phyloP scores from a whole-genome alignment of 2,797 vertebrate species.

The Poecilia gillii region DNA sequence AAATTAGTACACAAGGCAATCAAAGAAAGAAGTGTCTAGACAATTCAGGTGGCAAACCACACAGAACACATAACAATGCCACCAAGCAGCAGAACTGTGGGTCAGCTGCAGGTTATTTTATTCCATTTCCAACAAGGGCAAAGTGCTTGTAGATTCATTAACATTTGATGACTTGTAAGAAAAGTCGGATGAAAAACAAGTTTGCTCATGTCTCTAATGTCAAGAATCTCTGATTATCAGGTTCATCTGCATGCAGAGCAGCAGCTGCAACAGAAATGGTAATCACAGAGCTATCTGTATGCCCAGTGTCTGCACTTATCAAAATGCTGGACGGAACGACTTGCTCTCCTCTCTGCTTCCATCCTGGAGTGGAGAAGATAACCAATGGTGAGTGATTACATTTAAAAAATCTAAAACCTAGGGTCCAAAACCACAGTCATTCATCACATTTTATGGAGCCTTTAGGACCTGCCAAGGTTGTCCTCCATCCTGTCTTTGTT shows the following conservation, averaged over 20 bases:
- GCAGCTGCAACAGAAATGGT: slow-evolving; percentile 65
- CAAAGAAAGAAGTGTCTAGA: slow-evolving; percentile 33
- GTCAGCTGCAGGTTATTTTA: slow-evolving; percentile 59
- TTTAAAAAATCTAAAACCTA: slow-evolving; percentile 70
- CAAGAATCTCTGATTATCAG: slow-evolving; percentile 70
- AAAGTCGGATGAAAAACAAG: slow-evolving; percentile 50
- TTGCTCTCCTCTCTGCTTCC: slow-evolving; percentile 56
- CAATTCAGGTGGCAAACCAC: slow-evolving; percentile 44
- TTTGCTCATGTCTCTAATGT: slow-evolving; percentile 61
- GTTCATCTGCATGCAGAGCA: slow-evolving; percentile 78
- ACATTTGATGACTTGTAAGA: slow-evolving; percentile 61
- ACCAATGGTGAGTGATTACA: slow-evolving; percentile 78
- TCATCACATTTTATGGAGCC: slow-evolving; percentile 75
- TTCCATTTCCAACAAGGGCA: slow-evolving; percentile 52
- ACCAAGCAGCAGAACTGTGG: slow-evolving; percentile 16
- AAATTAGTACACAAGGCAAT: slow-evolving; percentile 23
- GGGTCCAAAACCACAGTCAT: slow-evolving; percentile 67
- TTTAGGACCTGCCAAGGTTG: slow-evolving; percentile 67
- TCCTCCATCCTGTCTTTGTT: slow-evolving; percentile 65
- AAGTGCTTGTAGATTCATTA: slow-evolving; percentile 46
- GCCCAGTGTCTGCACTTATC: slow-evolving; percentile 73
- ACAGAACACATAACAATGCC: slow-evolving; percentile 39
- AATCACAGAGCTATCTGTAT: slow-evolving; percentile 74
- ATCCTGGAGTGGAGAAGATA: slow-evolving; percentile 74
- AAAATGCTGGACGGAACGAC: slow-evolving; percentile 59